phyloP scores from a whole-genome alignment of 2,113 vertebrate genomes.

The Nestor notabilis region DNA sequence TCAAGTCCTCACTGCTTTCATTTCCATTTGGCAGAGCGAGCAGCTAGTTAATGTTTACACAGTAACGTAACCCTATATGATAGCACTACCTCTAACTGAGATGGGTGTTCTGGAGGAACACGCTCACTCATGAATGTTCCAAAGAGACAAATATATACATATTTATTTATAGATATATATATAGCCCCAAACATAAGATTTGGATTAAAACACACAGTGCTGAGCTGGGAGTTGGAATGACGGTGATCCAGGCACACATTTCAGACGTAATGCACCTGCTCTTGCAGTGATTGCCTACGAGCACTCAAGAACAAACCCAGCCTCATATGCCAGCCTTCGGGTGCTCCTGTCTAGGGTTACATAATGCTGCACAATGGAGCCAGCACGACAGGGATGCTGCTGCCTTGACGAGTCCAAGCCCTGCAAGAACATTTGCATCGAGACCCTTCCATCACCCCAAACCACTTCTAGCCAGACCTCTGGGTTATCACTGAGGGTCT shows the following conservation, averaged over 20 bases:
- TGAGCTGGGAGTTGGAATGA: rapidly evolving
- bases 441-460: not conserved
- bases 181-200: not conserved
- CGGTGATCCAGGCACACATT: not conserved
- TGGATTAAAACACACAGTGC: not conserved
- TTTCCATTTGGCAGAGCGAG: not conserved
- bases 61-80: not conserved
- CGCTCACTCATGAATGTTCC: not conserved
- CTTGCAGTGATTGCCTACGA: not conserved
- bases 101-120: not conserved
- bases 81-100: not conserved
- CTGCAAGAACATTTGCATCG: not conserved
- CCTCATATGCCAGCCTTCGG: not conserved
- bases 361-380: not conserved
- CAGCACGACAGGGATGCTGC: not conserved
- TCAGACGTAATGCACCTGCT: not conserved
- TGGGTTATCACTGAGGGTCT: rapidly evolving
- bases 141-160: not conserved
- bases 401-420: not conserved
- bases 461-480: not conserved
- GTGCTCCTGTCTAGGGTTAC: not conserved
- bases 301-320: not conserved
- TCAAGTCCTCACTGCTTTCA: not conserved
- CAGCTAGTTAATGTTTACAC: constrained; percentile 40
- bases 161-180: rapidly evolving